phyloP scores from a whole-genome alignment of 2,797 vertebrate genomes.

The Manis pentadactyla region DNA sequence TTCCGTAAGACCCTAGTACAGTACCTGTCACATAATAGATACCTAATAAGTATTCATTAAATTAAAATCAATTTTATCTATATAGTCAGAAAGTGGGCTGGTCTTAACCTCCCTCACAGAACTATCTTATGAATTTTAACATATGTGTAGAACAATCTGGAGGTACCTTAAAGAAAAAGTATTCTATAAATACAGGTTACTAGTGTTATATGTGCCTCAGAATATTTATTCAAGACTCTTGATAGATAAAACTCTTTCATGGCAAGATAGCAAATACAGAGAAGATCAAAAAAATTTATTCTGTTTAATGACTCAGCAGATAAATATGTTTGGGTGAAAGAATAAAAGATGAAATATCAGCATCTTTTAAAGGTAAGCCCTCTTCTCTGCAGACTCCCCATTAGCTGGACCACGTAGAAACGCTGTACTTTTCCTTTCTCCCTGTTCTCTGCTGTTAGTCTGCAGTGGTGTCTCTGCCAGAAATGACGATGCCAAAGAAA shows the following conservation, averaged over 20 bases:
- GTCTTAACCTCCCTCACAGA: not conserved
- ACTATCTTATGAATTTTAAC: not conserved
- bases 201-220: not conserved
- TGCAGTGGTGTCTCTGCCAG: constrained; percentile 74
- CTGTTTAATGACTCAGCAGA: constrained; percentile 80
- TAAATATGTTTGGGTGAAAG: constrained; percentile 80
- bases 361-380: constrained; percentile 81
- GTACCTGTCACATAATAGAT: not conserved
- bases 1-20: not conserved
- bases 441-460: constrained; percentile 62
- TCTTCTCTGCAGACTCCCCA: constrained; percentile 86
- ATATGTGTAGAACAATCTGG: not conserved
- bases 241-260: not conserved
- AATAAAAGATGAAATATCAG: constrained; percentile 80
- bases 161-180: not conserved
- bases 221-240: constrained; percentile 8
- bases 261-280: constrained; percentile 30
- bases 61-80: not conserved
- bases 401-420: constrained; percentile 87
- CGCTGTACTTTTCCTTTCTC: constrained; percentile 49
- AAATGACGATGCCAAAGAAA: constrained; percentile 79
- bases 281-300: constrained; percentile 79
- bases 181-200: not conserved
- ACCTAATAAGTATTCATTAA: constrained; percentile 17
- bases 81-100: not conserved